phyloP scores from a whole-genome alignment of 1,140 invertebrate genomes.

The Zelostemma sp. region DNA sequence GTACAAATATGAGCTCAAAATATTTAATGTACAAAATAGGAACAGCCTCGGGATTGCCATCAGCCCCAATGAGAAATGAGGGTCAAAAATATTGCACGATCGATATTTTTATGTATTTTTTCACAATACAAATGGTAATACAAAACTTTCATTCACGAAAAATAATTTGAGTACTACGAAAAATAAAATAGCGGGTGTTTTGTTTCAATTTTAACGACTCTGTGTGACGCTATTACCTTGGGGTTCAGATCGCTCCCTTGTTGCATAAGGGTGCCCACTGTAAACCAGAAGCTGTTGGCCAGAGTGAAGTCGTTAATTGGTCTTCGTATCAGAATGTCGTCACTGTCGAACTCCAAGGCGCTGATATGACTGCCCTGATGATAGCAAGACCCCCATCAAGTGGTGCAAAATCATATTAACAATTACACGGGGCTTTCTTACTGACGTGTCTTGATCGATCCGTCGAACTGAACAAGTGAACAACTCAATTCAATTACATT shows the following conservation, averaged over 20 bases:
- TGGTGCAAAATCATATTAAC: slow-evolving; percentile 64
- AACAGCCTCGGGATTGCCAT: too few species aligned
- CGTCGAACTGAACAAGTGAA: slow-evolving; percentile 42
- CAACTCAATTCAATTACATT: slow-evolving; percentile 32
- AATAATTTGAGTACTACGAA: too few species aligned
- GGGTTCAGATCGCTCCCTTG: slow-evolving; percentile 92
- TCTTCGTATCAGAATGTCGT: slow-evolving; percentile 67
- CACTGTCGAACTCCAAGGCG: slow-evolving; percentile 63
- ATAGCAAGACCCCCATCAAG: slow-evolving; percentile 63
- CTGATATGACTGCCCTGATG: slow-evolving; percentile 66
- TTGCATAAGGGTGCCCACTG: slow-evolving; percentile 94
- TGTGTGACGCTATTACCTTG: slow-evolving; percentile 73
- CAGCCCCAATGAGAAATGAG: too few species aligned
- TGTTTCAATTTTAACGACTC: slow-evolving; percentile 25
- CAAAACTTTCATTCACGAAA: too few species aligned
- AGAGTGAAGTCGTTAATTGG: slow-evolving; percentile 84
- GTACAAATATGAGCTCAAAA: too few species aligned
- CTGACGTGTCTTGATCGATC: slow-evolving; percentile 35
- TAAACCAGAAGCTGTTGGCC: slow-evolving; percentile 91
- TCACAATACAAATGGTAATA: too few species aligned
- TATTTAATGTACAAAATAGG: too few species aligned
- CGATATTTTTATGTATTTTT: too few species aligned
- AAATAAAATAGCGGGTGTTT: too few species aligned
- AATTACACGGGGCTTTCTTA: slow-evolving; percentile 56
- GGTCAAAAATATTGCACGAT: too few species aligned